phyloP scores from a whole-genome alignment of 2,113 vertebrate species.

The Callocephalon fimbriatum region DNA sequence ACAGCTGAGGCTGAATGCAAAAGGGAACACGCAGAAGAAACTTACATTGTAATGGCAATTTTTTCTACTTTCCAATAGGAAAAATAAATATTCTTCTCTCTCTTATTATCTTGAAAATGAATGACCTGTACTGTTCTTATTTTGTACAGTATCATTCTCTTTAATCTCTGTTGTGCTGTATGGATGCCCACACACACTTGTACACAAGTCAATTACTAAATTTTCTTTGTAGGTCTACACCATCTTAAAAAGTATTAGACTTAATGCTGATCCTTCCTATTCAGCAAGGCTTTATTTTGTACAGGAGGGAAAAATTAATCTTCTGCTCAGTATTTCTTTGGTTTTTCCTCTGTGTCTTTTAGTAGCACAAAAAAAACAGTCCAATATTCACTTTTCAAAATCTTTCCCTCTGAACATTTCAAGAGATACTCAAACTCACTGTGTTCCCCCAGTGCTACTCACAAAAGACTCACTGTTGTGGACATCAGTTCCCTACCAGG shows the following conservation, averaged over 20 bases:
- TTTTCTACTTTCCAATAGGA: neutral
- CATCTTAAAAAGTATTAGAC: neutral
- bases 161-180: neutral
- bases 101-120: neutral
- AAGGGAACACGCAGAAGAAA: neutral
- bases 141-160: neutral
- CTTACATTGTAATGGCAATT: neutral
- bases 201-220: neutral
- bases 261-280: neutral
- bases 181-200: neutral
- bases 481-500: accelerated
- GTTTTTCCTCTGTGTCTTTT: neutral
- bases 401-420: neutral
- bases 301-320: neutral
- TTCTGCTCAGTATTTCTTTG: neutral
- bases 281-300: neutral
- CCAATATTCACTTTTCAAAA: neutral
- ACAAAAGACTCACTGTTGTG: neutral
- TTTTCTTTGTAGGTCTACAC: neutral
- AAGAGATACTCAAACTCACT: neutral
- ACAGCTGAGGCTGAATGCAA: neutral
- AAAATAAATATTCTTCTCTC: neutral
- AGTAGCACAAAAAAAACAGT: neutral
- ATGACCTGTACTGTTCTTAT: neutral
- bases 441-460: neutral